Evolutionary conservation across 2,888 invertebrate genomes (phyloP).

Genomic region (Dromius quadrimaculatus): DNA sequence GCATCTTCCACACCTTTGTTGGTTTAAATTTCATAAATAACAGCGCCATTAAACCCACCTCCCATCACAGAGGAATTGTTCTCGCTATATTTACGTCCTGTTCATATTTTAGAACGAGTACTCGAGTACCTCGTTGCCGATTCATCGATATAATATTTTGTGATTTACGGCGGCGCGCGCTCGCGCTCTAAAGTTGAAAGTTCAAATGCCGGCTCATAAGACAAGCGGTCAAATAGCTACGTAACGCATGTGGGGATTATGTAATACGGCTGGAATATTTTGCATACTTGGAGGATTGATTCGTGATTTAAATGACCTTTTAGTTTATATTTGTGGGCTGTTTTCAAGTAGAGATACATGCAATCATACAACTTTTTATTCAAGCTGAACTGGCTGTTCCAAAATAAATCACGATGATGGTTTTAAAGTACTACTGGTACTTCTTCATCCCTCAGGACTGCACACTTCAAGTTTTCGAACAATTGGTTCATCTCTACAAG

Average conservation of each 20-base stretch:
- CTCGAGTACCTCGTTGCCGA: not conserved
- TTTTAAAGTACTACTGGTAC: too few relatives aligned
- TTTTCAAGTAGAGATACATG: too few relatives aligned
- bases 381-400: not conserved
- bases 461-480: too few relatives aligned
- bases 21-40: constrained; percentile 6
- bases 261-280: constrained; percentile 11
- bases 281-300: constrained; percentile 3
- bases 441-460: too few relatives aligned
- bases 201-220: constrained; percentile 5
- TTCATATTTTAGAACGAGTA: not conserved
- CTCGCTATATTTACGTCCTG: not conserved
- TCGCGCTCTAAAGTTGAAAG: constrained; percentile 12
- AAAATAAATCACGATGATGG: too few relatives aligned
- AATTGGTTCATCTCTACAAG: too few relatives aligned
- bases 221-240: constrained; percentile 1
- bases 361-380: too few relatives aligned
- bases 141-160: constrained; percentile 14
- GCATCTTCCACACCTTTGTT: constrained; percentile 13
- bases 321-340: not conserved
- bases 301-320: not conserved
- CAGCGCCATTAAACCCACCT: not conserved
- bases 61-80: not conserved
- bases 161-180: constrained; percentile 15
- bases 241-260: constrained; percentile 22